Evolutionary conservation across 2,797 vertebrate genomes (phyloP).

Genomic region (Onychomys leucogaster): DNA sequence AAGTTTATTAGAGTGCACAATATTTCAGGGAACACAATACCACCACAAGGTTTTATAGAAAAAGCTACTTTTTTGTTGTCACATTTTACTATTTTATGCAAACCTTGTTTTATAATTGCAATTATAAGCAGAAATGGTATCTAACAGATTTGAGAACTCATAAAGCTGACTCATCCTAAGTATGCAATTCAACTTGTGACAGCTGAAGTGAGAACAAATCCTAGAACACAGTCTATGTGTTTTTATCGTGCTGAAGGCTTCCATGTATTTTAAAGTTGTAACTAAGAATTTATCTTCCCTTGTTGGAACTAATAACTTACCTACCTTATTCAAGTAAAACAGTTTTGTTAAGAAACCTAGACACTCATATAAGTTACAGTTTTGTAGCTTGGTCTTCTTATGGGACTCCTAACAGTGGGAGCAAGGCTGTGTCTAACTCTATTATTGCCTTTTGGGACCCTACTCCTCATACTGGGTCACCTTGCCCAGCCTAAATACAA

Average conservation of each 20-base stretch:
- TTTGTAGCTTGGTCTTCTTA: neutral
- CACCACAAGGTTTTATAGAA: conserved; percentile 52
- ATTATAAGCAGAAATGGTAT: neutral
- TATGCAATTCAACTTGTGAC: conserved; percentile 14
- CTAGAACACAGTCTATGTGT: neutral
- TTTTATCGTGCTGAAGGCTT: conserved; percentile 10
- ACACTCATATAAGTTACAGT: too few species aligned
- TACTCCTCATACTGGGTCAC: neutral
- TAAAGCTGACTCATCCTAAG: conserved; percentile 25
- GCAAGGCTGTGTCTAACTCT: neutral
- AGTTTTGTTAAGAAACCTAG: conserved; percentile 33
- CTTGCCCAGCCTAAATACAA: neutral
- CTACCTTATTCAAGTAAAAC: neutral
- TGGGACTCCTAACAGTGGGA: neutral
- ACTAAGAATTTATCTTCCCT: neutral
- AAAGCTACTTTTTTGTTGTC: neutral
- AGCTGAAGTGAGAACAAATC: neutral
- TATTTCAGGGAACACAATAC: too few species aligned
- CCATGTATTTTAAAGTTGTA: conserved; percentile 12
- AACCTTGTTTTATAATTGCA: conserved; percentile 13
- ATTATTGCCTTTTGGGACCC: neutral
- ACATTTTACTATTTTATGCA: conserved; percentile 4
- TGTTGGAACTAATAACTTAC: neutral
- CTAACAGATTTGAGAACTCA: conserved; percentile 11
- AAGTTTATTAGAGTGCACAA: too few species aligned